Evolutionary conservation across 2,888 invertebrate species (phyloP), one percentile per base, ranked within the genome.

Genomic region (Orthosia cruda): DNA sequence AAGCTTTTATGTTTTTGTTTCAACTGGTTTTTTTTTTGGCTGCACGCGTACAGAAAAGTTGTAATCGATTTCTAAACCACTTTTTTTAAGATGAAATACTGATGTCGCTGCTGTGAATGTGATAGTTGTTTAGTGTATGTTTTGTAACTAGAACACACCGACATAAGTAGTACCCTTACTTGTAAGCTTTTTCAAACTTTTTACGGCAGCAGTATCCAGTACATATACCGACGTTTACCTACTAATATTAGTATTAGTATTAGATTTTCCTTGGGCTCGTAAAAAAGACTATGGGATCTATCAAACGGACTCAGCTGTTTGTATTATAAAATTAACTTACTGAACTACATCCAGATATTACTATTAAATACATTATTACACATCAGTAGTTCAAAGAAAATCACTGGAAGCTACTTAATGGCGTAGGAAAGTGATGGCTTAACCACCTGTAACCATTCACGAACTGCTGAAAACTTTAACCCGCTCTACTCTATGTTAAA

Each of bases 371-470:
- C n/a, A n/a, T n/a, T n/a, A n/a, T n/a, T n/a, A n/a, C 40, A 62
- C n/a, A 49, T 76, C 32, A 69, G 71, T 23, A 57, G 71, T 59
- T 55, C 12, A 59, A 62, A 66, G 58, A 58, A 81, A 84, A 67
- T 26, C 71, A 55, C 52, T 80, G n/a, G 52, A 32, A 40, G 20
- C 52, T 61, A 62, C 68, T 62, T 77, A 71, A 73, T 62, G 71
- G 74, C 71, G 71, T 74, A 62, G 49, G 68, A 69, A 71, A 86
- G 71, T 74, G 67, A 74, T 74, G 76, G 87, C 70, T 75, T 78
- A 84, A 87, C 87, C 85, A 85, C 85, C 87, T 85, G 85, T 85
- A 78, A 84, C 58, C 62, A 65, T 62, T 73, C 74, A 61, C 49
- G 32, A 62, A 75, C 62, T 70, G 62, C 40, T 71, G 62, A 68